phyloP scores from a whole-genome alignment of 2,113 vertebrate species.

The Entelurus aequoreus region DNA sequence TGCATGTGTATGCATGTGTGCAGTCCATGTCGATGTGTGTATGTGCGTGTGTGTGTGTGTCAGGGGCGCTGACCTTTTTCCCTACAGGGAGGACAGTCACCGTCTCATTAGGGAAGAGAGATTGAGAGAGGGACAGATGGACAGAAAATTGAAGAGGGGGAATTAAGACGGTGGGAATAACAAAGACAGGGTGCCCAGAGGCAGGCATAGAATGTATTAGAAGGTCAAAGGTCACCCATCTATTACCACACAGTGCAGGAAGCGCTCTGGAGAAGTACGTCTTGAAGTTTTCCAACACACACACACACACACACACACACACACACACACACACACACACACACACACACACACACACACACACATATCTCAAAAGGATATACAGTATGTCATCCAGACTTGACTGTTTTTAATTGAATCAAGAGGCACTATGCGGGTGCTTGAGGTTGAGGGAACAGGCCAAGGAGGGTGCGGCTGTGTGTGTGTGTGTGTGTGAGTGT shows the following conservation, averaged over 20 bases:
- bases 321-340: constrained; percentile 2
- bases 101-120: constrained; percentile 55
- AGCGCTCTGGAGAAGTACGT: constrained; percentile 31
- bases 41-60: constrained; percentile 28
- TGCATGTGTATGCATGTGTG: constrained; percentile 45
- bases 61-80: constrained; percentile 49
- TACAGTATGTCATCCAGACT: constrained; percentile 28
- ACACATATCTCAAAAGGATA: constrained; percentile 18
- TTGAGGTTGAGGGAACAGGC: constrained; percentile 44
- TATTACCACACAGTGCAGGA: constrained; percentile 49
- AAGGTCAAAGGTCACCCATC: constrained; percentile 50
- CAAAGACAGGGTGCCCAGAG: constrained; percentile 27
- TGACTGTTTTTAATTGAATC: constrained; percentile 52
- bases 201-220: constrained; percentile 33
- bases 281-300: constrained; percentile 33
- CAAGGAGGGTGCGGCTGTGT: constrained; percentile 8
- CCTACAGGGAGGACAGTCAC: constrained; percentile 49
- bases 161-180: constrained; percentile 16
- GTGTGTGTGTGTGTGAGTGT: constrained; percentile 9
- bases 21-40: not conserved
- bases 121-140: constrained; percentile 39
- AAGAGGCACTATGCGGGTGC: constrained; percentile 47
- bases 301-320: constrained; percentile 4
- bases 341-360: constrained; percentile 3
- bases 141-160: constrained; percentile 16